Conservation (phyloP, 1,140 invertebrate species). For the Akabosia matsudoensis region DNA sequence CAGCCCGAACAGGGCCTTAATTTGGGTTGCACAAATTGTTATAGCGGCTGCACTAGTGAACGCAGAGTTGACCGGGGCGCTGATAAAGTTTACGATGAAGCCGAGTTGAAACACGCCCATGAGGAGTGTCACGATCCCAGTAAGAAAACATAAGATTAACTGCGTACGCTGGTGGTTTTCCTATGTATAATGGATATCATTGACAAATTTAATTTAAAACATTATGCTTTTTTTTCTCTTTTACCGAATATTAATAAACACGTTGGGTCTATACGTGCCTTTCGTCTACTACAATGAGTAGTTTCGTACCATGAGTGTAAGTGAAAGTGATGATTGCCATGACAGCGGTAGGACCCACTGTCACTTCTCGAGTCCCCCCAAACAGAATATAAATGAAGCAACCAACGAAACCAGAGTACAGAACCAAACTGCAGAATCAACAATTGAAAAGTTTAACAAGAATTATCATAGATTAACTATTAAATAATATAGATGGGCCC, state of each 20-base stretch:
- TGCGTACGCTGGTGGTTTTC: slow-evolving; percentile 67
- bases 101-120: slow-evolving; percentile 87
- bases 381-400: slow-evolving; percentile 86
- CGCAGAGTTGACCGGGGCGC: slow-evolving; percentile 73
- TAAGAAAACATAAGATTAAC: slow-evolving; percentile 74
- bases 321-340: slow-evolving; percentile 76
- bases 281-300: no score
- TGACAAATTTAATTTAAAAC: background rate
- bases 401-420: slow-evolving; percentile 87
- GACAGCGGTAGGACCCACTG: slow-evolving; percentile 71
- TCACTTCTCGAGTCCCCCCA: slow-evolving; percentile 85
- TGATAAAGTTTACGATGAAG: slow-evolving; percentile 91
- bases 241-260: no score
- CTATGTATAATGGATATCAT: slow-evolving; percentile 44
- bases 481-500: no score
- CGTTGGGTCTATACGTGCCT: no score
- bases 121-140: slow-evolving; percentile 72
- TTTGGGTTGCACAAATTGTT: slow-evolving; percentile 82
- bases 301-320: slow-evolving; percentile 55
- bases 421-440: slow-evolving; percentile 65
- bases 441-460: background rate
- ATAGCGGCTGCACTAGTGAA: slow-evolving; percentile 67
- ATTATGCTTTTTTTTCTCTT: background rate
- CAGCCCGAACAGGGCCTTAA: slow-evolving; percentile 77
- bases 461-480: background rate